Evolutionary conservation across 2,113 vertebrate species (phyloP).

Genomic region (Caretta caretta): DNA sequence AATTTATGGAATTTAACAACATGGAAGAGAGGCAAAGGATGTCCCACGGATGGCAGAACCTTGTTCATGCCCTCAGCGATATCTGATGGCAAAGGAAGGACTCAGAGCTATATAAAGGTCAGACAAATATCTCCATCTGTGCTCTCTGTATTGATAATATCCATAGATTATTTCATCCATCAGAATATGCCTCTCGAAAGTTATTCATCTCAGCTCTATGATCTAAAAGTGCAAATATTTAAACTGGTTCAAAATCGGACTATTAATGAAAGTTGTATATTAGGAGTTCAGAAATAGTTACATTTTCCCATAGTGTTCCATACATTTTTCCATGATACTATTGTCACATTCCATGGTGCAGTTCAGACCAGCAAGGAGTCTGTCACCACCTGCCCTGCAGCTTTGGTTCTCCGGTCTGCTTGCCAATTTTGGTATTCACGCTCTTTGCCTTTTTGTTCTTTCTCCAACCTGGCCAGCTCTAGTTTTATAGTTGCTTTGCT

Average conservation of each 20-base stretch:
- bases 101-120: not conserved
- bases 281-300: constrained; percentile 33
- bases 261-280: constrained; percentile 32
- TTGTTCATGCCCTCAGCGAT: not conserved
- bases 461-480: not conserved
- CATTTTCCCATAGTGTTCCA: not conserved
- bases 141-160: constrained; percentile 63
- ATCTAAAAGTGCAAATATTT: constrained; percentile 70
- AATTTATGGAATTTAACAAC: not conserved
- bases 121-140: constrained; percentile 66
- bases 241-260: constrained; percentile 68
- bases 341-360: not conserved
- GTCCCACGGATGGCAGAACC: not conserved
- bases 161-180: constrained; percentile 56
- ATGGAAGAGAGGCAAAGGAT: not conserved
- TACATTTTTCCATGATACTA: not conserved
- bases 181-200: constrained; percentile 36
- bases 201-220: constrained; percentile 56
- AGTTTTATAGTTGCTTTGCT: not conserved
- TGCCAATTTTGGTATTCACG: not conserved
- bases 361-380: not conserved
- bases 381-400: not conserved
- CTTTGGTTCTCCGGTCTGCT: not conserved
- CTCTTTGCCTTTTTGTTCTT: not conserved
- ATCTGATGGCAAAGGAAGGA: not conserved